Conservation (phyloP, 2,113 vertebrate species). For the Riparia riparia region DNA sequence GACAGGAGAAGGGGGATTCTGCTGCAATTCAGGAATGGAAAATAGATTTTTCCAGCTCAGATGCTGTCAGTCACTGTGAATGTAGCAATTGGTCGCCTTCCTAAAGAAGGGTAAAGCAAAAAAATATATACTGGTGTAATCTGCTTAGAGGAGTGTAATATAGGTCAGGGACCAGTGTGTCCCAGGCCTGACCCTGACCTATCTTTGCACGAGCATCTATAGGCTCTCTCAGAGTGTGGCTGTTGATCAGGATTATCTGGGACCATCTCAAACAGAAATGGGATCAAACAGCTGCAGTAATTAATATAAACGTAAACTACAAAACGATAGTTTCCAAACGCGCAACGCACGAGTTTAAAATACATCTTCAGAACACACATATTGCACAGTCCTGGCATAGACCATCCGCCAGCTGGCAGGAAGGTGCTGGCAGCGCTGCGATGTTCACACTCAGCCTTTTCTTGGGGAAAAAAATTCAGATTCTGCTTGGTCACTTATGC, state of each 20-base stretch:
- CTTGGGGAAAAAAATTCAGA: background rate
- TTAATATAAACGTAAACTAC: background rate
- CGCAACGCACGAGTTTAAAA: background rate
- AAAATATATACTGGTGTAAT: background rate
- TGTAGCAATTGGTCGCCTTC: background rate
- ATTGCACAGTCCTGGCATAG: background rate
- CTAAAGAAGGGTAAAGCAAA: background rate
- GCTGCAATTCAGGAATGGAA: background rate
- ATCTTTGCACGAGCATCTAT: background rate
- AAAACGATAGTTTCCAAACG: background rate
- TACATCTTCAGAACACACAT: background rate
- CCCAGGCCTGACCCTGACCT: background rate
- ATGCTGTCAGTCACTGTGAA: background rate
- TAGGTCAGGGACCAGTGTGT: conserved; percentile 27
- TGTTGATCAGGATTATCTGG: conserved; percentile 37
- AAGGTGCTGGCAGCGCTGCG: background rate
- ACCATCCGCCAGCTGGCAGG: conserved; percentile 15
- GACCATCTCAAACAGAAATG: conserved; percentile 1
- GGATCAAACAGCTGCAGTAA: conserved; percentile 39
- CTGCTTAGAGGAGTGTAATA: background rate
- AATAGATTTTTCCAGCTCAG: background rate
- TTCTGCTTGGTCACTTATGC: background rate
- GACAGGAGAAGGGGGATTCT: background rate
- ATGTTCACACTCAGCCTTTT: background rate
- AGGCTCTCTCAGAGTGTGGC: background rate